Evolutionary conservation across 2,888 invertebrate species (phyloP).

Genomic region (Physocephala rufipes): DNA sequence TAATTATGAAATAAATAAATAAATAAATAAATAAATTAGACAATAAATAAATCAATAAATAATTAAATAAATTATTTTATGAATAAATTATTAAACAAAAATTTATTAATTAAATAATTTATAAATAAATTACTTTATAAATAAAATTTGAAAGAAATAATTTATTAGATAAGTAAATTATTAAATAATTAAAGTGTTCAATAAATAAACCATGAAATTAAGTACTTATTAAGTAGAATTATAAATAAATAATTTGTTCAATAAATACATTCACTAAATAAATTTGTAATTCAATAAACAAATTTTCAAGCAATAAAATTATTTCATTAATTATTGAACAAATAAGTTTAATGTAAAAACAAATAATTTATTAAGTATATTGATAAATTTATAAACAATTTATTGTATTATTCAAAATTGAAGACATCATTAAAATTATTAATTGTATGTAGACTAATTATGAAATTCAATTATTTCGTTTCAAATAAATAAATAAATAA

Average conservation of each 20-base stretch:
- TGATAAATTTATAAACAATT: constrained; percentile 41
- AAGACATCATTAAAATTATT: too few relatives aligned
- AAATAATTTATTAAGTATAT: constrained; percentile 24
- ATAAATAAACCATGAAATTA: constrained; percentile 40
- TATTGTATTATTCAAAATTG: too few relatives aligned
- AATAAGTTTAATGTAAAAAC: too few relatives aligned
- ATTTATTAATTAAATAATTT: constrained; percentile 29
- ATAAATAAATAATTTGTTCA: not conserved
- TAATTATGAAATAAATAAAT: not conserved
- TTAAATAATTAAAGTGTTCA: constrained; percentile 29
- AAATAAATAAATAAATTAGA: not conserved
- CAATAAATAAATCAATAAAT: not conserved
- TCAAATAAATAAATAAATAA: too few relatives aligned
- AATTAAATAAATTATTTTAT: constrained; percentile 24
- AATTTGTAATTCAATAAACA: constrained; percentile 40
- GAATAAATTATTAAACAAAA: constrained; percentile 41
- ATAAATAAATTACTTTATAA: not conserved
- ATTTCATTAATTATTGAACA: not conserved
- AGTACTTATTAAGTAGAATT: not conserved
- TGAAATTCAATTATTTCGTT: too few relatives aligned
- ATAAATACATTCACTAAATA: constrained; percentile 13
- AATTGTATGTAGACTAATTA: too few relatives aligned
- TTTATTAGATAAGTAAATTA: not conserved
- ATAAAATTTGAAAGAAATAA: too few relatives aligned
- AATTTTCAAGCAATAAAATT: not conserved